These are phyloP conservation scores for Mesorhabditis spiculigera DNA, from an alignment of 2,888 invertebrate genomes.

Conservation along the genomic window DNA sequence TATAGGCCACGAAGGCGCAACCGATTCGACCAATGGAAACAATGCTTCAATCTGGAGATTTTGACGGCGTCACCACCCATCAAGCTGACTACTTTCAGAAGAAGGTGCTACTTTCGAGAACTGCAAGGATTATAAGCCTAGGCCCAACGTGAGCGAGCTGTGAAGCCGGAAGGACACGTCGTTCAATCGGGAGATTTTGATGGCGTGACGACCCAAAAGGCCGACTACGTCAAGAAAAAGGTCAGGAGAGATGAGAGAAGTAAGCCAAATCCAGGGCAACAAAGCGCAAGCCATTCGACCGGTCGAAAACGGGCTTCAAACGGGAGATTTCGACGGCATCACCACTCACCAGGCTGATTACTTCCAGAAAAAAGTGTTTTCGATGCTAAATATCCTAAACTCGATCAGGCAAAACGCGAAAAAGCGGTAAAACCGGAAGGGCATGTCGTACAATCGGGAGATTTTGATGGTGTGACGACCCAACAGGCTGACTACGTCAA, in stretches of 20 bases:
- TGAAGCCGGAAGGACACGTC: constrained; percentile 18
- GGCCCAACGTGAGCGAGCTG: constrained; percentile 18
- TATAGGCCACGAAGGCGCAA: no score
- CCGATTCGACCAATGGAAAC: no score
- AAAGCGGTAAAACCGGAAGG: constrained; percentile 12
- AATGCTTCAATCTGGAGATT: neutral
- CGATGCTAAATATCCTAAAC: constrained; percentile 4
- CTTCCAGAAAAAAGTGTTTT: neutral
- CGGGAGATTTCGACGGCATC: constrained; percentile 12
- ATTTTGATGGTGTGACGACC: constrained; percentile 18
- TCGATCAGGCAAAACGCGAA: constrained; percentile 11
- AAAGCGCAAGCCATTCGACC: constrained; percentile 10
- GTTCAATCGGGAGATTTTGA: constrained; percentile 33
- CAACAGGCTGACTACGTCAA: constrained; percentile 19
- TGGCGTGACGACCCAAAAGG: constrained; percentile 28
- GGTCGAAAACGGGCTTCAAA: constrained; percentile 8
- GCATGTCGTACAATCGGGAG: neutral
- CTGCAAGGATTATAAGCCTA: neutral
- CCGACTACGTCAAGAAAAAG: constrained; percentile 27
- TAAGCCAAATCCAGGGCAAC: neutral
- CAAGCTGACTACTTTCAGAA: neutral
- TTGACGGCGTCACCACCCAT: neutral
- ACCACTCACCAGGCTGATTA: constrained; percentile 13
- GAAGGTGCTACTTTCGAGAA: no score
- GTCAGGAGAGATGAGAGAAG: constrained; percentile 9